Percentiles rank a stretch among this genome's conserved stretches.
phyloP scores from a whole-genome alignment of 2,797 vertebrate species.

The Graptemys geographica region DNA sequence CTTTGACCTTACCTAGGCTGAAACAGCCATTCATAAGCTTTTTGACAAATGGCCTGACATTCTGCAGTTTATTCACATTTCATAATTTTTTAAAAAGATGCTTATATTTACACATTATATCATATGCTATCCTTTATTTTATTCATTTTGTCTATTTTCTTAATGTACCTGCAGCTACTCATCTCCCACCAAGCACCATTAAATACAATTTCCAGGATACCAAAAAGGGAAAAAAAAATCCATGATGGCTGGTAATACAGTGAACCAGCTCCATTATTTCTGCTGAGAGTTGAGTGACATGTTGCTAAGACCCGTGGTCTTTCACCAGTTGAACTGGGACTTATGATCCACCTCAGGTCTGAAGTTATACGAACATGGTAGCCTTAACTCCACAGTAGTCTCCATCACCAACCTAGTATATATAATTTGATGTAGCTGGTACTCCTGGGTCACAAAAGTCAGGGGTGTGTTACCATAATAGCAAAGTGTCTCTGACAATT shows the following conservation, averaged over 20 bases:
- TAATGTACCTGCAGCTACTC: slow-evolving; percentile 76
- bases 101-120: slow-evolving; percentile 83
- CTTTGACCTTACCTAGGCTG: slow-evolving; percentile 38
- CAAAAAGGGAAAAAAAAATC: slow-evolving; percentile 64
- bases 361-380: not conserved
- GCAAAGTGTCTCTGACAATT: not conserved
- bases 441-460: not conserved
- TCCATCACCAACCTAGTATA: accelerated
- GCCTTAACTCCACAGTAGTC: not conserved
- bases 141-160: slow-evolving; percentile 81
- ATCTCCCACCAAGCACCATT: slow-evolving; percentile 51
- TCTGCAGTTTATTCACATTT: slow-evolving; percentile 79
- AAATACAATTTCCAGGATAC: slow-evolving; percentile 69
- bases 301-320: not conserved
- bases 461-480: not conserved
- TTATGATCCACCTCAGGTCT: slow-evolving; percentile 46
- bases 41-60: slow-evolving; percentile 77
- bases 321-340: slow-evolving; percentile 27
- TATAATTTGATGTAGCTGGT: slow-evolving; percentile 22
- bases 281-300: slow-evolving; percentile 6
- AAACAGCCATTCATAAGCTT: slow-evolving; percentile 72
- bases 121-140: slow-evolving; percentile 81
- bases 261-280: not conserved
- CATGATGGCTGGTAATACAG: not conserved
- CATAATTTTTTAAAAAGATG: slow-evolving; percentile 69